Evolutionary conservation across 2,113 vertebrate genomes (phyloP).

Genomic region (Lycocorax pyrrhopterus): DNA sequence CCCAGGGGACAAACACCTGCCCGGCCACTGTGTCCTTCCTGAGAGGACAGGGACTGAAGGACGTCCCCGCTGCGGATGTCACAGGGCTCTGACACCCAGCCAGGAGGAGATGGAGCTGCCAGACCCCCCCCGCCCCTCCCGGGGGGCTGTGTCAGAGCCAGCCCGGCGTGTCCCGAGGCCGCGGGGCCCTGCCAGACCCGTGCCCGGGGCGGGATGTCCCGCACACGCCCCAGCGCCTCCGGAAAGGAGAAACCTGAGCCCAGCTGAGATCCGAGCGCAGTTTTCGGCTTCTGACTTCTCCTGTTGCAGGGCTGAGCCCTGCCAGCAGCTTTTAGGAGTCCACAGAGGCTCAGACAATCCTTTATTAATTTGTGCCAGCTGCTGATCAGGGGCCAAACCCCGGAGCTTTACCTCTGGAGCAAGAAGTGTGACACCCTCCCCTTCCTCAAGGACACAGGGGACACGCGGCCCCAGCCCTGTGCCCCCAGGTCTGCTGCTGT

Average conservation of each 20-base stretch:
- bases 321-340: background rate
- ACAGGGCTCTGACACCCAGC: background rate
- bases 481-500: background rate
- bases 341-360: background rate
- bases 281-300: background rate
- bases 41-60: background rate
- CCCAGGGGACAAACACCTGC: background rate
- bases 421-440: background rate
- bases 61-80: background rate
- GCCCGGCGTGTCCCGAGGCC: accelerated
- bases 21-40: accelerated
- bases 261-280: background rate
- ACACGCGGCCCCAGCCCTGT: background rate
- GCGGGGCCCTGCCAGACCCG: background rate
- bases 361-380: background rate
- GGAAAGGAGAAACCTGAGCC: background rate
- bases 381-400: background rate
- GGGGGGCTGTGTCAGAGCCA: background rate
- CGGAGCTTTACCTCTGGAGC: background rate
- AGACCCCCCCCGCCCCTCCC: accelerated
- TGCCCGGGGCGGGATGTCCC: background rate
- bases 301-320: background rate
- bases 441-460: background rate
- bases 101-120: background rate
- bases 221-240: background rate